Base-by-base conservation (phyloP, 2,888 invertebrate species). In the Mimas tiliae region DNA sequence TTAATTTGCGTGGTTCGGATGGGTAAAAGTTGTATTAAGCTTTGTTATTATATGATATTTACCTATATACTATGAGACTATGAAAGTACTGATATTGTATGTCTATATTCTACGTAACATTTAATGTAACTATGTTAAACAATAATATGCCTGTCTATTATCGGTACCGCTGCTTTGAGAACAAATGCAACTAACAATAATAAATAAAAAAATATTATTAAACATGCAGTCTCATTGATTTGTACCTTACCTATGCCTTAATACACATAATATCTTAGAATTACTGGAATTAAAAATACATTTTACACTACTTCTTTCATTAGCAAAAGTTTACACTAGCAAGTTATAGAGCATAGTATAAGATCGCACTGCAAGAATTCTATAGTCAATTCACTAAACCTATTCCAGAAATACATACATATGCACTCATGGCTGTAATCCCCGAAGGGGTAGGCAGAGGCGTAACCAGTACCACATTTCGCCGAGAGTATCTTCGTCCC, bases 131-230 rank as follows among this genome's bases (percentile, higher is more conserved):
- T 72, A 72, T 73, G 72, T 66, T 72, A 69, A 77, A 74, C 21
- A 51, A 72, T 70, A 53, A 72, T 69, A 69, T 77, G 71, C 67
- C 73, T 78, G 72, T 71, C 72, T 72, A 68, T 71, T 69, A 73
- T 69, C 71, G 83, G 72, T 84, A 80, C 77, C 79, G 75, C 82
- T 79, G 77, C 72, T 83, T 84, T 81, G 80, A 81, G 80, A 85
- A 80, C 81, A 83, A 87, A 85, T 83, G 76, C 72, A 79, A 87
- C 80, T 89, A 88, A 88, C 81, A 82, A 80, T 85, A 85, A 86
- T 79, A 76, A 72, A 77, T 58, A 38, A 67, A 67, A 48, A 66
- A 42, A 42, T 63, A 63, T 67, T 47, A 63, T 48, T 48, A 58
- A 42, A 64, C 2, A 6, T 47, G 51, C 27, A 42, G 62, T 66